A percentile compares a stretch with the other conserved stretches of the same genome.
Conservation (phyloP, 2,888 invertebrate species). For the Mamestra brassicae region DNA sequence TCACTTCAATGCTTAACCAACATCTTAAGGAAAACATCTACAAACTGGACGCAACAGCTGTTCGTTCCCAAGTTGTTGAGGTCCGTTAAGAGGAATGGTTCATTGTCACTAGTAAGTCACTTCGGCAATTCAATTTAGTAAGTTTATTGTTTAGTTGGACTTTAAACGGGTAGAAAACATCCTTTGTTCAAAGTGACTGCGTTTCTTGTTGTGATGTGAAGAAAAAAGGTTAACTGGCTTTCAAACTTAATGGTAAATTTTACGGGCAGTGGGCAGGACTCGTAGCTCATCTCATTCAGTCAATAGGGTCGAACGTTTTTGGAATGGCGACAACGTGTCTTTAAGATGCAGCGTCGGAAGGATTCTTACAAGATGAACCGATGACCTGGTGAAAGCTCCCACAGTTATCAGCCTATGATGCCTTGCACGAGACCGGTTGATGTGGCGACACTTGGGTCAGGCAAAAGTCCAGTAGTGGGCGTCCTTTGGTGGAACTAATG, state of each 20-base stretch:
- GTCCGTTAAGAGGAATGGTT: conserved; percentile 46
- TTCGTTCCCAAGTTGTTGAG: conserved; percentile 22
- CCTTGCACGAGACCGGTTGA: too few relatives aligned
- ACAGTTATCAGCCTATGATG: too few relatives aligned
- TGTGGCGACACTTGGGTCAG: too few relatives aligned
- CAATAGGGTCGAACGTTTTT: too few relatives aligned
- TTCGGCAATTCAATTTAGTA: conserved; percentile 47
- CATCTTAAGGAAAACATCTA: conserved; percentile 25
- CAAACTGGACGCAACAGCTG: conserved; percentile 49
- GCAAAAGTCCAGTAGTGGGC: too few relatives aligned
- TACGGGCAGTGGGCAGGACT: too few relatives aligned
- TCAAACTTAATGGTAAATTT: background rate
- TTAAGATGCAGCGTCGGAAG: too few relatives aligned
- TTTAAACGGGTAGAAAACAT: conserved; percentile 32
- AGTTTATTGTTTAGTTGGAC: conserved; percentile 42
- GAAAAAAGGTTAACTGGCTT: conserved; percentile 12
- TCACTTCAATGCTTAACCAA: conserved; percentile 20
- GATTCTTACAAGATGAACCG: too few relatives aligned
- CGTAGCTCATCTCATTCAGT: too few relatives aligned
- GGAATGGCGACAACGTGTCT: too few relatives aligned
- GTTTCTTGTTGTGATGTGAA: conserved; percentile 16
- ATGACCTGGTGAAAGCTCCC: too few relatives aligned
- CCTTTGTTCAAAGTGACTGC: conserved; percentile 26
- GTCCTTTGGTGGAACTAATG: too few relatives aligned
- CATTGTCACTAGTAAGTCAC: conserved; percentile 53